A percentile compares a stretch with the other conserved stretches of the same genome.
Conservation (phyloP, 2,113 vertebrate species). For the Phalacrocorax brasilianus region DNA sequence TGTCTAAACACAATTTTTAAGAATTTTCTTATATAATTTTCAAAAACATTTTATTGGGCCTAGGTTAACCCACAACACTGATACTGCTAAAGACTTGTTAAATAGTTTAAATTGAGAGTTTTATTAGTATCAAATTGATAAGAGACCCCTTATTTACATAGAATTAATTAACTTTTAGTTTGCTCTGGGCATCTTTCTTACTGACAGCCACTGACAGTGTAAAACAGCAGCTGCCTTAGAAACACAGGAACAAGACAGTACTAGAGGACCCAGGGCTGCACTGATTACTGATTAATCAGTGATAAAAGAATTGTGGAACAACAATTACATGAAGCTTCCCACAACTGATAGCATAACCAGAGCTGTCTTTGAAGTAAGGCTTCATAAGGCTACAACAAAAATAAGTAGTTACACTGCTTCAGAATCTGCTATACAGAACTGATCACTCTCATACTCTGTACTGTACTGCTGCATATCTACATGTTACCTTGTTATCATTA, state of each 20-base stretch:
- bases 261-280: not conserved
- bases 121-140: not conserved
- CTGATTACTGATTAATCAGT: not conserved
- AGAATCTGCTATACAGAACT: not conserved
- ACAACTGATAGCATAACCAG: not conserved
- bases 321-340: not conserved
- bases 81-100: not conserved
- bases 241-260: not conserved
- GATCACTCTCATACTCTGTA: not conserved
- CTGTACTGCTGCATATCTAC: not conserved
- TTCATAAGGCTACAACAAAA: not conserved
- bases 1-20: not conserved
- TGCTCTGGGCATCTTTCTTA: not conserved
- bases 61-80: not conserved
- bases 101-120: not conserved
- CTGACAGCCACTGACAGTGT: not conserved
- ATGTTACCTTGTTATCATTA: not conserved
- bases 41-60: not conserved
- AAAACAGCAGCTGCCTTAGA: not conserved
- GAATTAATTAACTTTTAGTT: not conserved
- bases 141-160: accelerated
- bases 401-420: not conserved
- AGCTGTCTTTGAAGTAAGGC: not conserved
- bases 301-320: not conserved
- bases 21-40: not conserved